Evolutionary conservation across 2,113 vertebrate genomes (phyloP).

Genomic region (Ahaetulla prasina): DNA sequence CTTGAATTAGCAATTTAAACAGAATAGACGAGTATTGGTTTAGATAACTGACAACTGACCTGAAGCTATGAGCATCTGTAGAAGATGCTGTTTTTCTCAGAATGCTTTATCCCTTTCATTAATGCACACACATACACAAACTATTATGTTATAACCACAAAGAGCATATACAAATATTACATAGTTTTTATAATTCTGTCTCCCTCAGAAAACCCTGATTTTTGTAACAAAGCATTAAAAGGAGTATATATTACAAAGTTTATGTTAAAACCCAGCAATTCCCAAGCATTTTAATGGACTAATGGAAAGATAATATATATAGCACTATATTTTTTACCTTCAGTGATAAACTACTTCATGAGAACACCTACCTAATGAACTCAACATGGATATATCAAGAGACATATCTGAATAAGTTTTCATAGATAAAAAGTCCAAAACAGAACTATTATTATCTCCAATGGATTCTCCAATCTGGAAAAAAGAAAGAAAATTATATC

Average conservation of each 20-base stretch:
- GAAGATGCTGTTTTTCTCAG: not conserved
- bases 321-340: not conserved
- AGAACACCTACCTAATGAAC: slow-evolving; percentile 80
- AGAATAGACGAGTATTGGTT: not conserved
- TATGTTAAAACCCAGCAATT: not conserved
- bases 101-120: not conserved
- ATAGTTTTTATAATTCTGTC: not conserved
- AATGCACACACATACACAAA: too few species aligned
- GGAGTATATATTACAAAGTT: not conserved
- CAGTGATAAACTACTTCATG: not conserved
- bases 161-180: too few species aligned
- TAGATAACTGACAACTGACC: not conserved
- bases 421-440: slow-evolving; percentile 89
- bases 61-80: not conserved
- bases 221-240: not conserved
- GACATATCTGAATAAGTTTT: slow-evolving; percentile 90
- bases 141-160: too few species aligned
- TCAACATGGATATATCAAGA: slow-evolving; percentile 89
- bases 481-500: not conserved
- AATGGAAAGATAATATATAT: not conserved
- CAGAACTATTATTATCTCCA: slow-evolving; percentile 75
- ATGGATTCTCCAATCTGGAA: slow-evolving; percentile 76
- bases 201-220: not conserved
- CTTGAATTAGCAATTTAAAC: not conserved
- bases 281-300: not conserved